Evolutionary conservation across 2,797 vertebrate species (phyloP), one percentile per base, ranked within the genome.

Genomic region (Argya squamiceps): DNA sequence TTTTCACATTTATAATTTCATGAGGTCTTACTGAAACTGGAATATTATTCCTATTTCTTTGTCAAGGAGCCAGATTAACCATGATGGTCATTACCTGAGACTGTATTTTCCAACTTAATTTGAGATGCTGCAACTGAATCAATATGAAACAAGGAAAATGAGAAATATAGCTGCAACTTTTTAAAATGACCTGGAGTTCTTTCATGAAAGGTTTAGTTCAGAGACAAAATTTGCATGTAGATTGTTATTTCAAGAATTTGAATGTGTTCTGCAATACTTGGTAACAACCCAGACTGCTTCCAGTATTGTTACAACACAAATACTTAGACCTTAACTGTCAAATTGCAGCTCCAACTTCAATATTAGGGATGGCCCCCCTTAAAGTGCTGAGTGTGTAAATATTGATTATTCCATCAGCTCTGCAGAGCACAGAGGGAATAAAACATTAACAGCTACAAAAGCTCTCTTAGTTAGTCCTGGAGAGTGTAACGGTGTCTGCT

Each of bases 161-260:
- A 60, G 8, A 84, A 81, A 67, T 0, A 0, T 0, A 52, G 22
- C 41, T 68, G 11, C 24, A 68, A 37, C 32, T 60, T 67, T 47
- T 52, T 3, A 5, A 74, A 87, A 47, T 24, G 44, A 18, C 32
- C 43, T 52, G 4, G 8, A 18, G 22, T 19, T 59, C 34, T 67
- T 20, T 19, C 18, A 74, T 27, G 17, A 62, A 53, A 50, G 63
- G 46, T 21, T 85, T 24, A 49, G 21, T 41, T 67, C 44, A 78
- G 21, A 60, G 81, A 68, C 37, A 68, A 81, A 67, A 84, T 47
- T 6, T 59, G 12, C 36, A 76, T 24, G 26, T 6, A 74, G 29
- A 65, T 59, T 39, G 52, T 32, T 67, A 37, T 37, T 64, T 85
- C 70, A 63, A 65, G 30, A 84, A 67, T 6, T 18, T 6, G 6